Conservation (phyloP, 2,113 vertebrate species). For the Odontophorus gujanensis region DNA sequence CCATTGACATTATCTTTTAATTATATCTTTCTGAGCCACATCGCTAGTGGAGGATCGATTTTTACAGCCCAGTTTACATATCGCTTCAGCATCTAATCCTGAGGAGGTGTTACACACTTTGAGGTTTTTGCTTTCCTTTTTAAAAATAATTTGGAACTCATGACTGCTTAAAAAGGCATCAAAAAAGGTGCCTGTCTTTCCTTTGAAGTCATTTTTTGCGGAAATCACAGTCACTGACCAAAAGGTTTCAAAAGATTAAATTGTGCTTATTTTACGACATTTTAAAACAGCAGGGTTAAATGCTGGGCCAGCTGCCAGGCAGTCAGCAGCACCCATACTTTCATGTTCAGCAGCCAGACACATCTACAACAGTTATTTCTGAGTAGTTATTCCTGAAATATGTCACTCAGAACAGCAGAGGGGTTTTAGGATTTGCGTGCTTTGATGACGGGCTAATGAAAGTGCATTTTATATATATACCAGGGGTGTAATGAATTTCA, state of each 20-base stretch:
- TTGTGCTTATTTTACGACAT: slow-evolving; percentile 81
- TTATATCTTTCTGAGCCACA: slow-evolving; percentile 53
- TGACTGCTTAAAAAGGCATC: slow-evolving; percentile 74
- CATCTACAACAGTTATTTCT: slow-evolving; percentile 61
- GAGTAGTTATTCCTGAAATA: slow-evolving; percentile 67
- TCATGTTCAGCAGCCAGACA: slow-evolving; percentile 78
- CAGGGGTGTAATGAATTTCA: slow-evolving; percentile 24
- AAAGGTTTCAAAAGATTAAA: slow-evolving; percentile 82
- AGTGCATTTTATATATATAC: slow-evolving; percentile 40
- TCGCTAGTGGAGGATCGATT: slow-evolving; percentile 44
- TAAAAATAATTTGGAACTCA: slow-evolving; percentile 65
- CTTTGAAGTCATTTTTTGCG: slow-evolving; percentile 82
- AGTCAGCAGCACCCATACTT: slow-evolving; percentile 75
- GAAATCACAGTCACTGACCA: slow-evolving; percentile 81
- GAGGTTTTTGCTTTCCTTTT: slow-evolving; percentile 73
- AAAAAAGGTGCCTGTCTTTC: slow-evolving; percentile 71
- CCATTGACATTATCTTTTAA: slow-evolving; percentile 58
- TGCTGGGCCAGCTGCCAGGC: slow-evolving; percentile 77
- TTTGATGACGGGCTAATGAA: slow-evolving; percentile 61
- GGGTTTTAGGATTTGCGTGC: slow-evolving; percentile 22
- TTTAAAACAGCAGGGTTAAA: slow-evolving; percentile 80
- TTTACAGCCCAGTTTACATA: slow-evolving; percentile 56
- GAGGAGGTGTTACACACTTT: slow-evolving; percentile 70
- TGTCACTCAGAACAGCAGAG: slow-evolving; percentile 65
- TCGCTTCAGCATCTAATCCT: slow-evolving; percentile 60